phyloP scores from a whole-genome alignment of 2,888 invertebrate genomes.

The Cheilosia vulpina region DNA sequence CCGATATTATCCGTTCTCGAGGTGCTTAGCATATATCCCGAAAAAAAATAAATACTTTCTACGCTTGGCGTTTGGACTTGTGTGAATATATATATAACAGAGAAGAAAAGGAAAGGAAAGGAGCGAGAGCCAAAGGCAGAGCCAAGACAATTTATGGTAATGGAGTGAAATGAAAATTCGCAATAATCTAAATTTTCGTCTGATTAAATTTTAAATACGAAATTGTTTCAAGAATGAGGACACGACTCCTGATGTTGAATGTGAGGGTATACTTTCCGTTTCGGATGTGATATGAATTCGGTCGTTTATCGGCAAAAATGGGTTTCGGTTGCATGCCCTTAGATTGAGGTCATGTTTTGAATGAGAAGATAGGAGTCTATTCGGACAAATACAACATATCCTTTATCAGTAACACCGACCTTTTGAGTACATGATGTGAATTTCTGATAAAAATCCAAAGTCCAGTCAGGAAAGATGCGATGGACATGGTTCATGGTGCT shows the following conservation, averaged over 20 bases:
- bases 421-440: background rate
- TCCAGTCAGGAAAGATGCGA: too few species aligned
- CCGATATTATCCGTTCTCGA: too few species aligned
- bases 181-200: slow-evolving; percentile 40
- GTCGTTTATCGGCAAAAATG: slow-evolving; percentile 1
- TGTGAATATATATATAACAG: slow-evolving; percentile 4
- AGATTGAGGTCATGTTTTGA: slow-evolving; percentile 32
- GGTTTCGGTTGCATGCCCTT: background rate
- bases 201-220: slow-evolving; percentile 49
- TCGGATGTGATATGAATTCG: slow-evolving; percentile 40
- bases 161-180: slow-evolving; percentile 42
- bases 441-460: background rate
- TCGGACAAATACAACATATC: background rate
- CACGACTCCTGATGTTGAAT: background rate
- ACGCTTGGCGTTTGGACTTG: background rate
- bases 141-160: slow-evolving; percentile 32
- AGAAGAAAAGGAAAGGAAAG: background rate
- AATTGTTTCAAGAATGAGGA: background rate
- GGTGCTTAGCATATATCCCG: too few species aligned
- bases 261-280: slow-evolving; percentile 27
- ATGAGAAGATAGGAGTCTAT: slow-evolving; percentile 9
- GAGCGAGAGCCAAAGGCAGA: background rate
- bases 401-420: background rate
- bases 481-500: too few species aligned
- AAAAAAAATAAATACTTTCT: too few species aligned